phyloP scores from a whole-genome alignment of 2,888 invertebrate species.

The Callyntrura guangdongensis region DNA sequence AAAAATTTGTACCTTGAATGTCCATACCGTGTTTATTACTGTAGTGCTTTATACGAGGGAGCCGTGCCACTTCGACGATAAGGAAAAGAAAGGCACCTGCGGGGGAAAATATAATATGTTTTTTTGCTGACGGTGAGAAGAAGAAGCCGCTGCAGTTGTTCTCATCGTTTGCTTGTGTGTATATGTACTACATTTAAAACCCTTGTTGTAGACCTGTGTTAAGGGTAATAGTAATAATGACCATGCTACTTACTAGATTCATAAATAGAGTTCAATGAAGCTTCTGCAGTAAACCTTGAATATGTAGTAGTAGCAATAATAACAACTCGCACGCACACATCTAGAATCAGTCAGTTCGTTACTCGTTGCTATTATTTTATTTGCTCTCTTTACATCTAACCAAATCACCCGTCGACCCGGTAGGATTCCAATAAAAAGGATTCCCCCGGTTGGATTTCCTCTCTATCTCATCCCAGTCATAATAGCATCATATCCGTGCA shows the following conservation, averaged over 20 bases:
- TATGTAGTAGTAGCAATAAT: not conserved
- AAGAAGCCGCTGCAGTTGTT: slow-evolving; percentile 11
- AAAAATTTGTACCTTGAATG: too few species aligned
- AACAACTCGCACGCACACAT: not conserved
- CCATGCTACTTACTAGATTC: not conserved
- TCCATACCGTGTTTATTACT: too few species aligned
- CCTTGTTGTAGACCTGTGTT: not conserved
- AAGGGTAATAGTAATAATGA: not conserved
- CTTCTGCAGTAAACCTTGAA: too few species aligned
- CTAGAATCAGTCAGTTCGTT: not conserved
- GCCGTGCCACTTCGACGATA: too few species aligned
- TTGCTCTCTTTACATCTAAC: not conserved
- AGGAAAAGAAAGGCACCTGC: not conserved
- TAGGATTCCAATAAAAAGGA: slow-evolving; percentile 25
- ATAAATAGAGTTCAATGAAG: too few species aligned
- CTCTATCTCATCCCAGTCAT: not conserved
- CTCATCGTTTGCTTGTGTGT: not conserved
- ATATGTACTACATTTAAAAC: not conserved
- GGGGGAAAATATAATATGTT: not conserved
- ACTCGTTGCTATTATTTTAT: slow-evolving; percentile 1
- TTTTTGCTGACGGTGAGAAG: not conserved
- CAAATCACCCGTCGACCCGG: slow-evolving; percentile 43
- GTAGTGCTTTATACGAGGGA: too few species aligned
- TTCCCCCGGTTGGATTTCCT: not conserved
- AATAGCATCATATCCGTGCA: too few species aligned